Conservation (phyloP, 2,888 invertebrate species). For the Aphrophora alni region DNA sequence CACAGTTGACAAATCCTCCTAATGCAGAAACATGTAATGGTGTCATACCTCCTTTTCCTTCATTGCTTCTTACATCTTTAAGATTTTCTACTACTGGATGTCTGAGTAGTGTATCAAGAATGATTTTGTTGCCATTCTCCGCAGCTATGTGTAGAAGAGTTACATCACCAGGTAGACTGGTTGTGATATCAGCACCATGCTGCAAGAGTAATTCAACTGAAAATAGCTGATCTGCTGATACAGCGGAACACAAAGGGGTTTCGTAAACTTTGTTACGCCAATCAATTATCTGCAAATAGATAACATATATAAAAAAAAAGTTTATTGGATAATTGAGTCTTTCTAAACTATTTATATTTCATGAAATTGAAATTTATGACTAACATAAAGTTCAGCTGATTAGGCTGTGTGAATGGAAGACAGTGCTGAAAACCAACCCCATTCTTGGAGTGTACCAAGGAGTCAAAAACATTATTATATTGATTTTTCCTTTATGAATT, state of each 20-base stretch:
- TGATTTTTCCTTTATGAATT: too few species aligned
- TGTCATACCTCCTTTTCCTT: constrained; percentile 59
- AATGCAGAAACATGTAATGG: constrained; percentile 65
- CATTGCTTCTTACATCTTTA: constrained; percentile 25
- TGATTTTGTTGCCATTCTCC: constrained; percentile 62
- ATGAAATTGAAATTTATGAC: too few species aligned
- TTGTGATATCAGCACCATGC: constrained; percentile 59
- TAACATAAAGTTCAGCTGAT: too few species aligned
- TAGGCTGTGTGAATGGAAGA: too few species aligned
- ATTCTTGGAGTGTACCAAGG: too few species aligned
- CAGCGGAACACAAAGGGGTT: constrained; percentile 64
- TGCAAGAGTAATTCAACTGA: constrained; percentile 60
- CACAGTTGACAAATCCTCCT: constrained; percentile 61
- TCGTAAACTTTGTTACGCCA: constrained; percentile 49
- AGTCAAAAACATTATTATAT: too few species aligned
- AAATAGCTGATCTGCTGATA: constrained; percentile 60
- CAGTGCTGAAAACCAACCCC: too few species aligned
- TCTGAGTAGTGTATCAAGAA: constrained; percentile 61
- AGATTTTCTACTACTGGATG: constrained; percentile 47
- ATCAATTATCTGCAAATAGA: constrained; percentile 59
- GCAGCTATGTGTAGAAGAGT: constrained; percentile 69
- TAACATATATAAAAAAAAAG: constrained; percentile 12
- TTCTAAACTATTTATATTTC: too few species aligned
- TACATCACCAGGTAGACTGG: constrained; percentile 55
- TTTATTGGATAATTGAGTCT: too few species aligned